Base-by-base conservation (phyloP, 2,113 vertebrate species). In the Urocitellus parryii region DNA sequence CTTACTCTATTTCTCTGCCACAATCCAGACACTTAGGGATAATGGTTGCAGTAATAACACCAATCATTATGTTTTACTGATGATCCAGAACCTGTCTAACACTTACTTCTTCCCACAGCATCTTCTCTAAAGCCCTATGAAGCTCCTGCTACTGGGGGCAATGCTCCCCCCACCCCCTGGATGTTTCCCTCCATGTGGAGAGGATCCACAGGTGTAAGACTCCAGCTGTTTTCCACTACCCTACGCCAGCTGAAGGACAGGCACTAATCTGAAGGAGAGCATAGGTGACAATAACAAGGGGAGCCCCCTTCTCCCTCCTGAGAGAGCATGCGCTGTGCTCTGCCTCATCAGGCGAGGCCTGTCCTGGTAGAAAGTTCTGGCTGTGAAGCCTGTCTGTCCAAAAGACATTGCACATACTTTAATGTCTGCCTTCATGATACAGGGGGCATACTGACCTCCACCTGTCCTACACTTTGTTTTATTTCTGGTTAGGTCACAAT, bases 401-500 rank as follows among this genome's bases (percentile, higher is more conserved):
- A 73, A 72, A 91, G 34, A 91, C 58, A 91, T 8, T 32, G 18
- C 32, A 45, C 8, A 25, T 70, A 87, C 29, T 77, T 89, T 76
- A 72, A 63, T 29, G 76, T n/a, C 61, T 81, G 4, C 18, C 77
- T 94, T 42, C 63, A 86, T 81, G 65, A n/a, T 79, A 80, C 77
- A 72, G 2, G 17, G 22, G 24, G 13, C 37, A n/a, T 20, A 6
- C 9, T 48, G 70, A 88, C n/a, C 65, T 92, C 53, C 29, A 67
- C 12, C 58, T 83, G 13, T 42, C 45, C 67, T 90, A 70, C 0
- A 6, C 48, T 87, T 85, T 74, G 29, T 74, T 76, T 63, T 77
- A 45, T 65, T 68, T 85, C 73, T 96, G 45, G 45, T 85, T 48
- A 85, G 48, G 4, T 67, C 29, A 96, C 27, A 93, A 76, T 5